A percentile compares a stretch with the other conserved stretches of the same genome.
Conservation (phyloP, 1,140 invertebrate species). For the Brachionus calyciflorus region DNA sequence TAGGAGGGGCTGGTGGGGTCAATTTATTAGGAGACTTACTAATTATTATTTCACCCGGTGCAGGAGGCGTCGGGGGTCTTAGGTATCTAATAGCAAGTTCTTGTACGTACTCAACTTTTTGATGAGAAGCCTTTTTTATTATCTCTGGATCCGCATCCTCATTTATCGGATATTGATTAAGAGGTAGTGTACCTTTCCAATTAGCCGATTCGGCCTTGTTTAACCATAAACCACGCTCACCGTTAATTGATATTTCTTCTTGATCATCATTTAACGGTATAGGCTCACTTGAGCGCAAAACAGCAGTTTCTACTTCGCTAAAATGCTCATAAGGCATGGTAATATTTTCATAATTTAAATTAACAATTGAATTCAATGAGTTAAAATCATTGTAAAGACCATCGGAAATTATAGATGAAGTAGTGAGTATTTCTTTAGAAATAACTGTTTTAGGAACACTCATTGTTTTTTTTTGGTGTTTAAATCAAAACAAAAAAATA, state of each 20-base stretch:
- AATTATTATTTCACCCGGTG: slow-evolving; percentile 40
- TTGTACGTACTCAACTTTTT: slow-evolving; percentile 19
- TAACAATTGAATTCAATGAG: not conserved
- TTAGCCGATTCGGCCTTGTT: not conserved
- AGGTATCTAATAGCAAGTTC: slow-evolving; percentile 44
- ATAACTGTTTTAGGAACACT: not conserved
- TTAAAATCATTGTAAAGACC: slow-evolving; percentile 30
- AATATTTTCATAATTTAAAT: slow-evolving; percentile 4
- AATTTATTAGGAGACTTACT: not conserved
- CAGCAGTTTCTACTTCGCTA: not conserved
- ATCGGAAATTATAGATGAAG: slow-evolving; percentile 4
- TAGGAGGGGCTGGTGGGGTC: slow-evolving; percentile 36
- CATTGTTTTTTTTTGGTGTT: slow-evolving; percentile 23
- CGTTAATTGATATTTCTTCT: not conserved
- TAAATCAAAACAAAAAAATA: not conserved
- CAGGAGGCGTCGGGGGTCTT: slow-evolving; percentile 39
- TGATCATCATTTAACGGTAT: slow-evolving; percentile 3
- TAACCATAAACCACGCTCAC: not conserved
- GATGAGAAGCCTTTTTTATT: not conserved
- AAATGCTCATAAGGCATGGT: not conserved
- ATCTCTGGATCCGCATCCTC: slow-evolving; percentile 28
- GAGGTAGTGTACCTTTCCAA: not conserved
- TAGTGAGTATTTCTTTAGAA: not conserved
- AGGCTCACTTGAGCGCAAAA: not conserved
- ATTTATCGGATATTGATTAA: slow-evolving; percentile 24